Base-by-base conservation (phyloP, 2,888 invertebrate genomes). In the Crossocerus cetratus region DNA sequence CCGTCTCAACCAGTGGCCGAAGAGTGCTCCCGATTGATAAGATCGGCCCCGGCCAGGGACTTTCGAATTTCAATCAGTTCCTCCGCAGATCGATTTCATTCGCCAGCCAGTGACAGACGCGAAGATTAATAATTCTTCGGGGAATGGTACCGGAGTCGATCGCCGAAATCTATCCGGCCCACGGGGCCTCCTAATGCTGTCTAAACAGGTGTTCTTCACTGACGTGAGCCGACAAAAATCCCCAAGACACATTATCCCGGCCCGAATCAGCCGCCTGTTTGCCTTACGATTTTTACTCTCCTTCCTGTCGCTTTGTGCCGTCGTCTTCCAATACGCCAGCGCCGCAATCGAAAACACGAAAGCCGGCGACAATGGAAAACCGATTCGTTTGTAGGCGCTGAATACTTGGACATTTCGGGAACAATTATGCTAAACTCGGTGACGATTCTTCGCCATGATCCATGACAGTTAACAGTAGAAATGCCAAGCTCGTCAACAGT, bases 1-100 rank as follows among this genome's bases (percentile, higher is more conserved):
- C 22, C n/a, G 8, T 20, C n/a, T n/a, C 44, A 23, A 16, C 23
- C 49, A 69, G 69, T 55, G 18, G 45, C 13, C 32, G 13, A 21
- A 22, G 65, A 60, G 71, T 65, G 55, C 53, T 45, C 60, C 32
- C 32, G 4, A 49, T 64, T 45, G 72, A 72, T 72, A 69, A 65
- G 45, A 72, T 65, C 59, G 67, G 32, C 64, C 59, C 59, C 55
- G 8, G 8, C 8, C 8, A 32, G 11, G 32, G 11, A 65, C 69
- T 63, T 65, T 72, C 69, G 58, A 68, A 61, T 63, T 53, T 54
- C 20, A 58, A 62, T 66, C 55, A 53, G 20, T 14, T 11, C 4
- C 55, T 21, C 42, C 14, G 16, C 45, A 18, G 53, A 43, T 55
- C 53, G 49, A 49, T 64, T 44, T 49, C 62, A 18, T 53, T 53